Percentiles rank a stretch among this genome's conserved stretches.
Conservation (phyloP, 1,140 invertebrate species). For the Drosophila carrolli region DNA sequence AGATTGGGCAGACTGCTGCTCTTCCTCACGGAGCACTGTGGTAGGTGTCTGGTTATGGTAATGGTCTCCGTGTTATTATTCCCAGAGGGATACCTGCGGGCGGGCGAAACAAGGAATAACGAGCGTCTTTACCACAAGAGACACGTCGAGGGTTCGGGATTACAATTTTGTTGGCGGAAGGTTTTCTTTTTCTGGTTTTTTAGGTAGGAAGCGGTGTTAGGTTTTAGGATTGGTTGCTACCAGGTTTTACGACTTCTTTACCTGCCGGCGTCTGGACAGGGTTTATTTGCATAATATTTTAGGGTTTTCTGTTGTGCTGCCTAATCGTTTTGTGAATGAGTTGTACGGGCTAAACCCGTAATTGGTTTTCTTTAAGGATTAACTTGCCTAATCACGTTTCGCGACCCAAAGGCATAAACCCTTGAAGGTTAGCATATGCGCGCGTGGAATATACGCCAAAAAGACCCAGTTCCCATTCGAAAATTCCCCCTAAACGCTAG, state of each 20-base stretch:
- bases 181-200: slow-evolving; percentile 12
- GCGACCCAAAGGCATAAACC: slow-evolving; percentile 8
- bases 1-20: slow-evolving; percentile 92
- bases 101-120: slow-evolving; percentile 69
- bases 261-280: slow-evolving; percentile 40
- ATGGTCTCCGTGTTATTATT: slow-evolving; percentile 88
- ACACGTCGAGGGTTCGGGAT: slow-evolving; percentile 59
- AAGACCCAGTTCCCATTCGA: slow-evolving; percentile 16
- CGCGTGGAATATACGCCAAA: slow-evolving; percentile 24
- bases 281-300: slow-evolving; percentile 48
- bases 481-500: slow-evolving; percentile 9
- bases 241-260: slow-evolving; percentile 7
- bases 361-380: slow-evolving; percentile 34
- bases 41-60: slow-evolving; percentile 69
- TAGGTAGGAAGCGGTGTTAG: slow-evolving; percentile 36
- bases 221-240: slow-evolving; percentile 45
- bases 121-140: slow-evolving; percentile 77
- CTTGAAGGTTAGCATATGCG: slow-evolving; percentile 38
- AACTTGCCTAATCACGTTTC: slow-evolving; percentile 24
- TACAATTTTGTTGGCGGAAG: slow-evolving; percentile 60
- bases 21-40: slow-evolving; percentile 85
- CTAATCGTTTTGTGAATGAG: slow-evolving; percentile 56
- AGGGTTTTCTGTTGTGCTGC: slow-evolving; percentile 3
- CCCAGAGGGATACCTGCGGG: slow-evolving; percentile 89
- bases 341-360: slow-evolving; percentile 18